These are phyloP conservation scores for Philhelius pedissequus DNA, from an alignment of 2,888 invertebrate species.

Conservation along the genomic window DNA sequence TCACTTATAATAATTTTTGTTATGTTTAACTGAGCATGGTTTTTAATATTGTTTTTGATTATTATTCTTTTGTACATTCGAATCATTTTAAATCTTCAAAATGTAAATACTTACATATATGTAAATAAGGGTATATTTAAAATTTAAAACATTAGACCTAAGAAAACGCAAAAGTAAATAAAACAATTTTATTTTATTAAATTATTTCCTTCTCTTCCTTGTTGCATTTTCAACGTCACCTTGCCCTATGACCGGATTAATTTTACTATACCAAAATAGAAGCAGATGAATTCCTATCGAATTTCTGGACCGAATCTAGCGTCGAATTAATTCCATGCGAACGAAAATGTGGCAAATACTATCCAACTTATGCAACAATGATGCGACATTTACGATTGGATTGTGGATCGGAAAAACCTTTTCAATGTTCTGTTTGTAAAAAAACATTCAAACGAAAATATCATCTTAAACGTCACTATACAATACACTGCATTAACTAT, in stretches of 20 bases:
- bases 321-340: constrained; percentile 71
- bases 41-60: neutral
- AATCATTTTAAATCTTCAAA: neutral
- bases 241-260: neutral
- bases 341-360: constrained; percentile 79
- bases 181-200: neutral
- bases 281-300: constrained; percentile 37
- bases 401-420: constrained; percentile 74
- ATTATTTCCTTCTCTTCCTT: constrained; percentile 48
- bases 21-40: constrained; percentile 7
- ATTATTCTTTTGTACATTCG: neutral
- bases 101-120: neutral
- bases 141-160: neutral
- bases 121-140: neutral
- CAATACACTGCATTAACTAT: constrained; percentile 73
- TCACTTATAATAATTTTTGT: neutral
- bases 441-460: constrained; percentile 75
- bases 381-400: constrained; percentile 74
- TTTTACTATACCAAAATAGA: neutral
- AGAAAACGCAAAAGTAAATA: neutral
- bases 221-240: neutral
- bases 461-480: constrained; percentile 75
- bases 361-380: constrained; percentile 73
- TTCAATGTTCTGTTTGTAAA: constrained; percentile 74
- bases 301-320: constrained; percentile 45